Evolutionary conservation across 2,113 vertebrate genomes (phyloP), one percentile per base, ranked within the genome.

Genomic region (Athene cunicularia): DNA sequence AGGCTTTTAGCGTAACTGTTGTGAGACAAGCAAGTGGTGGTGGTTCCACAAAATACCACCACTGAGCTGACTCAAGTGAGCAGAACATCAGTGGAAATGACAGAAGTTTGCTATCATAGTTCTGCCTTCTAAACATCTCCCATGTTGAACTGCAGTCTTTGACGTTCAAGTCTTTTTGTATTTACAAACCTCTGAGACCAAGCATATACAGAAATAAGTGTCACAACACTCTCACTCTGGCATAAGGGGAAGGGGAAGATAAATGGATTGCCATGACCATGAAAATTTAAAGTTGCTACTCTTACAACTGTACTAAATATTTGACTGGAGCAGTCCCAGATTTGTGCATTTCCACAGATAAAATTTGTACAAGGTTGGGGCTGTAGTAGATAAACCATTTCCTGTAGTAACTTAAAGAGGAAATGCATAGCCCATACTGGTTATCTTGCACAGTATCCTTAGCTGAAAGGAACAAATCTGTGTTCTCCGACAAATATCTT

Each of bases 21-120:
- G 12, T 2, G 6, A 55, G 45, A 52, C 3, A 6, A 3, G 4
- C 6, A 20, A 5, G 19, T 4, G 45, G 59, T 16, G 20, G 18
- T 20, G 14, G 45, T 32, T 22, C 23, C 53, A n/a, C 20, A 12
- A 28, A 60, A 27, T 9, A 10, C n/a, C 35, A 39, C 63, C 35
- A 10, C 37, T 14, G 22, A 13, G 20, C 17, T 18, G 13, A 17
- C 15, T 28, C 32, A 27, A 33, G 52, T 0, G 1, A 14, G 24
- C 21, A 17, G 50, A 41, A 37, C 2, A 4, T 23, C n/a, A 30
- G 5, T 7, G 32, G 32, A 45, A 58, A 80, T 14, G 39, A 53
- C 2, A 15, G 14, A 55, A 55, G 8, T 35, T 55, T 64, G 49
- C 30, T 30, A 5, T 11, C 43, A 45, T 1, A 5, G 26, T 59